These are phyloP conservation scores for Tyrannus savana DNA, from an alignment of 2,113 vertebrate species.

Conservation along the genomic window DNA sequence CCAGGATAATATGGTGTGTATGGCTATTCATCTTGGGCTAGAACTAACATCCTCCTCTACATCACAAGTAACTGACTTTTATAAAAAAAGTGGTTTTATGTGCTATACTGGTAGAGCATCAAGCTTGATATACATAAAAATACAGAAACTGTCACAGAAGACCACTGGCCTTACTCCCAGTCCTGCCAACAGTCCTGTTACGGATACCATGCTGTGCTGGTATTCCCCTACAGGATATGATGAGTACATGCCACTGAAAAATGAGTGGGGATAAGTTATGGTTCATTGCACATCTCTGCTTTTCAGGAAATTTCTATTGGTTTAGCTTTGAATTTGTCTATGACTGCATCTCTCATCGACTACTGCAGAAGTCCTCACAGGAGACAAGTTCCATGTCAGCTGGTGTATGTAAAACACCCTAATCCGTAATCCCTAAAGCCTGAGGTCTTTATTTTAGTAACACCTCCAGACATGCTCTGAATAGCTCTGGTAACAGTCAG, in stretches of 20 bases:
- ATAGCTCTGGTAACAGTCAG: neutral
- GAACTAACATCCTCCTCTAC: neutral
- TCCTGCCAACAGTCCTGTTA: neutral
- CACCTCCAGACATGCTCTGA: neutral
- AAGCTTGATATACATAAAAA: neutral
- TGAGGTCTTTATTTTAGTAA: neutral
- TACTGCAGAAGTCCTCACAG: neutral
- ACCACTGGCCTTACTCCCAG: neutral
- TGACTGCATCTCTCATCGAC: neutral
- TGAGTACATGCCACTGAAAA: neutral
- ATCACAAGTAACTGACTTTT: neutral
- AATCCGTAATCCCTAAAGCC: neutral
- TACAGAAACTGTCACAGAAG: neutral
- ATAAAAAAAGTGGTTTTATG: neutral
- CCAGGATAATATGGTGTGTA: neutral
- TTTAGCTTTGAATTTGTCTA: neutral
- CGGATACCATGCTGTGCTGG: neutral
- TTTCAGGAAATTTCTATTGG: neutral
- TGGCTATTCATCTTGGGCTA: neutral
- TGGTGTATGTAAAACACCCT: neutral
- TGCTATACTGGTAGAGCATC: neutral
- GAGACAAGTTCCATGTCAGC: neutral
- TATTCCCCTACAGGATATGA: neutral
- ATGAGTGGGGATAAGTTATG: neutral
- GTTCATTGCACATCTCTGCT: neutral